A percentile compares a stretch with the other conserved stretches of the same genome.
Evolutionary conservation across 2,888 invertebrate species (phyloP).

Genomic region (Adelphocoris suturalis): DNA sequence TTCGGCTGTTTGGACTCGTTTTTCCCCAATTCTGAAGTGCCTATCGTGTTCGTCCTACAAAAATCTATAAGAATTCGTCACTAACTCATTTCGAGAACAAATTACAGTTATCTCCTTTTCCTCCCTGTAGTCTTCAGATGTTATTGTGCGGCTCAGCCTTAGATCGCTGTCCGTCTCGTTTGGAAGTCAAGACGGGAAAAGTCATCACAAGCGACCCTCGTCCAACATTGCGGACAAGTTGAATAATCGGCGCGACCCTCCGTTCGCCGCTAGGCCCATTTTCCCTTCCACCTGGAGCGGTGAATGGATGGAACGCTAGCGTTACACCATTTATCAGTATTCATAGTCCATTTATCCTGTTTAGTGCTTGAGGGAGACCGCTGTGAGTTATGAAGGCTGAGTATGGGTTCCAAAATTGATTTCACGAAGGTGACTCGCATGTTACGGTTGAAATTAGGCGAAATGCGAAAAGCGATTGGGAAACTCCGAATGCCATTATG

Average conservation of each 20-base stretch:
- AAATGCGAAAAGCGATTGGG: no score
- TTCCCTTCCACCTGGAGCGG: constrained; percentile 48
- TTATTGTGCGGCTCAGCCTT: no score
- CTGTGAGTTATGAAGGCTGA: neutral
- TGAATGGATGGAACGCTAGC: constrained; percentile 41
- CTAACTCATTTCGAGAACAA: no score
- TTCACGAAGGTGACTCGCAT: neutral
- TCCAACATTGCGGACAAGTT: constrained; percentile 37
- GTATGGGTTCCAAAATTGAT: neutral
- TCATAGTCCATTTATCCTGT: constrained; percentile 57
- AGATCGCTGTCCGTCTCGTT: neutral
- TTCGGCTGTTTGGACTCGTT: no score
- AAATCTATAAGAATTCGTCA: no score
- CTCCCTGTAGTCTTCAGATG: no score
- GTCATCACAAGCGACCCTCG: constrained; percentile 28
- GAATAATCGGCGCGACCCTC: constrained; percentile 52
- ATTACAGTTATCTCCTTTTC: no score
- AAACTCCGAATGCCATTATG: no score
- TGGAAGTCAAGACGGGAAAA: neutral
- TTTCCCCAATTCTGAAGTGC: no score
- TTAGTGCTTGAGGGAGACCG: constrained; percentile 2
- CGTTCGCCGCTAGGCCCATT: constrained; percentile 4
- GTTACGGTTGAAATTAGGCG: no score
- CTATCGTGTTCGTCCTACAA: no score
- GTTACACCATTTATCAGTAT: constrained; percentile 54